Evolutionary conservation across 2,113 vertebrate species (phyloP), one percentile per base, ranked within the genome.

Genomic region (Oenanthe melanoleuca): DNA sequence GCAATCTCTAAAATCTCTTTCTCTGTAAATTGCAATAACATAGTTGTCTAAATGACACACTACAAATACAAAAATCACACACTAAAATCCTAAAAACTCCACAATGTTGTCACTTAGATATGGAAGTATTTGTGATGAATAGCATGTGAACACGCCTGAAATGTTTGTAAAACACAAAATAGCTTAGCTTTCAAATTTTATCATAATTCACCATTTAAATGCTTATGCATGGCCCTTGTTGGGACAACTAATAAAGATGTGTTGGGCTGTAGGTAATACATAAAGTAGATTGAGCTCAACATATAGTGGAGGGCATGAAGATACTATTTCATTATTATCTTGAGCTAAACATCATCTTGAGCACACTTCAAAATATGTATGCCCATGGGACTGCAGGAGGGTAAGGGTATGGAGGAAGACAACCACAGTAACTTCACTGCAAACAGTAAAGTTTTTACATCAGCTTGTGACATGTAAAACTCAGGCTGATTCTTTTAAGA

Each of bases 331-430:
- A n/a, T 52, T 82, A 24, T 42, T 87, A 23, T 40, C 57, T 64
- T 85, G 38, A 75, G 21, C 19, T 74, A 42, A 42, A 42, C 40
- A 19, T 42, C 81, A 23, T 44, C 57, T 67, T 85, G 38, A 75
- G 21, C 0, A 2, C 44, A 9, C 22, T 65, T 78, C 22, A 6
- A n/a, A 8, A 11, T 44, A 40, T 4, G 4, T 52, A 44, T 19
- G 5, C 5, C 19, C 5, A 37, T 1, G 1, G 8, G 4, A 15
- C 16, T 77, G 31, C 5, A 31, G 17, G 50, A 15, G 2, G 20
- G 3, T 23, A 49, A 79, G 4, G 22, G 2, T 26, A 34, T 44
- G 14, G 28, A 75, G 12, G 14, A 64, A 56, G 53, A 63, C 12
- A 88, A 20, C 11, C 18, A 11, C 29, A 57, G 8, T 14, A 72